Conservation (phyloP, 2,113 vertebrate genomes). For the Bubo bubo region DNA sequence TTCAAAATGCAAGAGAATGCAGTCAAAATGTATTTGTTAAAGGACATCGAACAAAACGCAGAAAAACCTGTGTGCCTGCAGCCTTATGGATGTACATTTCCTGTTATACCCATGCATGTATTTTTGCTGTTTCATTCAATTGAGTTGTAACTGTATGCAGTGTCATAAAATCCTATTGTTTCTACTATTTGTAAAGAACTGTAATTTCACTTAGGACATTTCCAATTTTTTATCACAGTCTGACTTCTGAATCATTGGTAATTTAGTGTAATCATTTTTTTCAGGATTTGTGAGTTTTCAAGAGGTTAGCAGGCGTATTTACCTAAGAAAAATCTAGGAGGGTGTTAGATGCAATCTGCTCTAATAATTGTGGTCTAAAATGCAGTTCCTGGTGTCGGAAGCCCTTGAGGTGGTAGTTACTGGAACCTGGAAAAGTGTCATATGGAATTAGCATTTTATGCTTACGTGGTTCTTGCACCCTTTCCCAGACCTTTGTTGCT, state of each 20-base stretch:
- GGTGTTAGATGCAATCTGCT: neutral
- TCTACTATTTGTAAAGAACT: neutral
- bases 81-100: rapidly evolving
- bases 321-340: neutral
- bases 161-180: neutral
- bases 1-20: neutral
- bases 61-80: rapidly evolving
- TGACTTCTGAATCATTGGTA: neutral
- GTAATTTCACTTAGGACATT: neutral
- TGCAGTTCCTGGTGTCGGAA: neutral
- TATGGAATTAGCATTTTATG: neutral
- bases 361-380: neutral
- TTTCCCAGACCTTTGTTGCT: neutral
- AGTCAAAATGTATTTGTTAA: neutral
- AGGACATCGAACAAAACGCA: neutral
- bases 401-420: neutral
- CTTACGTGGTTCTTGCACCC: neutral
- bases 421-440: neutral
- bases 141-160: neutral
- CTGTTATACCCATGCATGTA: rapidly evolving
- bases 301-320: rapidly evolving
- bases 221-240: neutral
- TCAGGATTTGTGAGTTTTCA: neutral
- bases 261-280: neutral
- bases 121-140: neutral